Evolutionary conservation across 2,797 vertebrate species (phyloP), one percentile per base, ranked within the genome.

Genomic region (Macrochelys suwanniensis): DNA sequence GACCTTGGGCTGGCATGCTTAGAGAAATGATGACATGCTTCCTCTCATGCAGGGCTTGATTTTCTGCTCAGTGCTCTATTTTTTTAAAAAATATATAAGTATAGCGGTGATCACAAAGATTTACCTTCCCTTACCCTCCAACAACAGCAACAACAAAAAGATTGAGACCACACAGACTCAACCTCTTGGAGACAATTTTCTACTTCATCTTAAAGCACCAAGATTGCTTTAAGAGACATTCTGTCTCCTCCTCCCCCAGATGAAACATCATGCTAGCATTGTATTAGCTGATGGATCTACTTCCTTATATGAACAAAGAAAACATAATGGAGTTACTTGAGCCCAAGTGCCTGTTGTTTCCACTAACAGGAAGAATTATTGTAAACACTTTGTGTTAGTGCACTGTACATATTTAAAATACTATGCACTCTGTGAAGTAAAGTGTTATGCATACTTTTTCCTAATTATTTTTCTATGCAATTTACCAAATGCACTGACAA

Each of bases 161-260:
- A 88, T 31, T 57, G 92, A 92, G 97, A 95, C 92, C 96, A 92
- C 92, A 93, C 71, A 42, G 45, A 89, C 82, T 95, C 56, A 93
- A 47, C 33, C 47, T 92, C 28, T 82, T 61, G 71, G 79, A 94
- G 95, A 68, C 47, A 90, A 45, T 95, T 96, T 94, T 96, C 90
- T 74, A 81, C 81, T 50, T 90, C 37, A 26, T 84, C 59, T 96
- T 71, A 88, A 92, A 94, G 77, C 85, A 90, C 53, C 92, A 93
- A 91, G 92, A 77, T 76, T 96, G 88, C 61, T 97, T 96, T 92
- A 95, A 96, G 94, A 97, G 92, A 93, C 74, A 49, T 88, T 76
- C 56, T 89, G 85, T 95, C 95, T 95, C 90, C 56, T 91, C 85
- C 84, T 91, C 86, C n/a, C 11, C 33, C 6, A 91, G 80, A 23